Percentiles rank a stretch among this genome's conserved stretches.
phyloP scores from a whole-genome alignment of 2,113 vertebrate species.

The Leptodactylus fuscus region DNA sequence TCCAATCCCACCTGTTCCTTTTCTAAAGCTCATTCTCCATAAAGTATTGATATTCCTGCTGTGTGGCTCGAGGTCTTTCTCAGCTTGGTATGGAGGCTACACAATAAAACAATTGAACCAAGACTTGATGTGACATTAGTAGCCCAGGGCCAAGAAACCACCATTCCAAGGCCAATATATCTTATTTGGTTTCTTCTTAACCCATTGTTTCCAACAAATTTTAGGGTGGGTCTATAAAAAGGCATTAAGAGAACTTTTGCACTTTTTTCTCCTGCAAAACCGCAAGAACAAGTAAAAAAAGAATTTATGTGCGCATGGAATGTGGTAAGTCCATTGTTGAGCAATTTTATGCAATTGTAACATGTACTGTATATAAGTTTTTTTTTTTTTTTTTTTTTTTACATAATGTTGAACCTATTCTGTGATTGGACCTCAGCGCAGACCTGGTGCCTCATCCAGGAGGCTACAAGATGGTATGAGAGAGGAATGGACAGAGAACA shows the following conservation, averaged over 20 bases:
- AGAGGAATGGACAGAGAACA: too few relatives aligned
- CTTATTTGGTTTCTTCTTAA: neutral
- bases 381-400: too few relatives aligned
- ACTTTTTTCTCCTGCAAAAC: neutral
- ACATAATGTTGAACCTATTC: too few relatives aligned
- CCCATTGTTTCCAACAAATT: neutral
- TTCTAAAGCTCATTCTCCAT: neutral
- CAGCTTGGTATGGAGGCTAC: slow-evolving; percentile 5
- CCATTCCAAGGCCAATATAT: neutral
- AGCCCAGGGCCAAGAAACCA: slow-evolving; percentile 45
- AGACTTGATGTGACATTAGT: slow-evolving; percentile 1
- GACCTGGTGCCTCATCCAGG: too few relatives aligned
- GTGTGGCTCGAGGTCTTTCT: slow-evolving; percentile 42
- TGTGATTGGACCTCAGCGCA: too few relatives aligned
- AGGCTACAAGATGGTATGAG: too few relatives aligned
- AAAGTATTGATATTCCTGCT: slow-evolving; percentile 48
- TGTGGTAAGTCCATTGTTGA: too few relatives aligned
- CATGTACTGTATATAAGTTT: too few relatives aligned
- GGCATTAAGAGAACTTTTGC: neutral
- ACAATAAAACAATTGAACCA: slow-evolving; percentile 24
- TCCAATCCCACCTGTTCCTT: slow-evolving; percentile 36
- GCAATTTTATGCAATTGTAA: too few relatives aligned
- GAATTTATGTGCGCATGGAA: neutral
- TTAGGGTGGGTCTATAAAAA: slow-evolving; percentile 25
- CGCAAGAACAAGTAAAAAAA: neutral